These are phyloP conservation scores for Limenitis camilla DNA, from an alignment of 2,888 invertebrate genomes.

Conservation along the genomic window DNA sequence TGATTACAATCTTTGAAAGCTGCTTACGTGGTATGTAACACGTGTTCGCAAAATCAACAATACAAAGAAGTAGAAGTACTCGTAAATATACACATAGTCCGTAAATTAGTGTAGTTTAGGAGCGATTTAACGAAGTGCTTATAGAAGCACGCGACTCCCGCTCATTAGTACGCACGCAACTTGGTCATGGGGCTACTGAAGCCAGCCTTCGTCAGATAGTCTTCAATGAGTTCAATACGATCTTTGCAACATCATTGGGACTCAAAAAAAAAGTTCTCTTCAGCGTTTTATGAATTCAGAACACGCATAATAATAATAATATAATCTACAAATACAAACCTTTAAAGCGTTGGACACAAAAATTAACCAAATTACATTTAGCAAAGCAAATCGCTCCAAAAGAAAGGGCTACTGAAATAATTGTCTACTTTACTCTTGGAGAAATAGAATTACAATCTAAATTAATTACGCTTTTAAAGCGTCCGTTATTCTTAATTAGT, in stretches of 20 bases:
- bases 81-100: conserved; percentile 39
- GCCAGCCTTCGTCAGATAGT: conserved; percentile 52
- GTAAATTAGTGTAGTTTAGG: conserved; percentile 42
- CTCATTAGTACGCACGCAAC: conserved; percentile 68
- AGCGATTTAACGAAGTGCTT: conserved; percentile 57
- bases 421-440: conserved; percentile 72
- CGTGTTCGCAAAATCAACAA: conserved; percentile 37
- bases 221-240: conserved; percentile 40
- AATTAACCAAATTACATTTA: conserved; percentile 69
- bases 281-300: conserved; percentile 22
- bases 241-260: conserved; percentile 3
- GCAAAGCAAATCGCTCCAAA: conserved; percentile 68
- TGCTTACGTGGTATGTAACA: conserved; percentile 26
- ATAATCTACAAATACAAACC: conserved; percentile 36
- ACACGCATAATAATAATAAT: conserved; percentile 33
- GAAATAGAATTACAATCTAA: conserved; percentile 76
- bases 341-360: conserved; percentile 61
- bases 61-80: conserved; percentile 45
- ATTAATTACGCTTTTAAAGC: conserved; percentile 75
- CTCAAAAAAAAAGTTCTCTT: conserved; percentile 17
- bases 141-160: conserved; percentile 61
- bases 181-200: conserved; percentile 31
- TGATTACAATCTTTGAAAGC: conserved; percentile 24
- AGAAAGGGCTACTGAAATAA: conserved; percentile 74
- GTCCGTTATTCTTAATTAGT: conserved; percentile 76